These are phyloP conservation scores for Acanthococcus lagerstroemiae DNA, from an alignment of 2,888 invertebrate genomes.

Conservation along the genomic window DNA sequence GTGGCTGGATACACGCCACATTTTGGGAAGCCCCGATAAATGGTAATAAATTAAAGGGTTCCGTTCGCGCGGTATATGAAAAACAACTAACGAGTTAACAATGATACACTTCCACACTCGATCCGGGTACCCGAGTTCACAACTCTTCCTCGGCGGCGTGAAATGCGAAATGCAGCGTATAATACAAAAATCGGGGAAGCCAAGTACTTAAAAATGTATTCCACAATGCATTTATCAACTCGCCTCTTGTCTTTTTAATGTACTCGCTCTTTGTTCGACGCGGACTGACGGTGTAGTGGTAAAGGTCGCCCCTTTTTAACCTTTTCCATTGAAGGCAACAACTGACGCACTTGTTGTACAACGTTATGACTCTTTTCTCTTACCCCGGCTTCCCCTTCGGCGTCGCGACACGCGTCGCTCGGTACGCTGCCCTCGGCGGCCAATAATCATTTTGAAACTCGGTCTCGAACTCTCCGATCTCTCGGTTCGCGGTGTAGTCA, in stretches of 20 bases:
- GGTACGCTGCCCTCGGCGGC: background rate
- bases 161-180: background rate
- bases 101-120: conserved; percentile 22
- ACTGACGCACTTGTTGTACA: conserved; percentile 28
- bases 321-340: conserved; percentile 10
- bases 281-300: conserved; percentile 9
- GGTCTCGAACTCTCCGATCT: too few species aligned
- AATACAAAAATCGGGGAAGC: background rate
- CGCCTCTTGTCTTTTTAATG: conserved; percentile 23
- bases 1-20: background rate
- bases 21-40: background rate
- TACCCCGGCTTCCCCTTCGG: background rate
- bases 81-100: conserved; percentile 27
- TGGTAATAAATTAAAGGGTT: conserved; percentile 21
- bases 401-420: background rate
- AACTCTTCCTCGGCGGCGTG: background rate
- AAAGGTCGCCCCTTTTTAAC: conserved; percentile 26
- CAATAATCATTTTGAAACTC: background rate
- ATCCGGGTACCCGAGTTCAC: background rate
- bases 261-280: conserved; percentile 22
- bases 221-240: conserved; percentile 21
- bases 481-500: conserved; percentile 1
- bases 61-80: conserved; percentile 16
- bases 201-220: conserved; percentile 10
- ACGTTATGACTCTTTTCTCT: conserved; percentile 13